Conservation (phyloP, 1,140 invertebrate species). For the Drosophila triauraria region DNA sequence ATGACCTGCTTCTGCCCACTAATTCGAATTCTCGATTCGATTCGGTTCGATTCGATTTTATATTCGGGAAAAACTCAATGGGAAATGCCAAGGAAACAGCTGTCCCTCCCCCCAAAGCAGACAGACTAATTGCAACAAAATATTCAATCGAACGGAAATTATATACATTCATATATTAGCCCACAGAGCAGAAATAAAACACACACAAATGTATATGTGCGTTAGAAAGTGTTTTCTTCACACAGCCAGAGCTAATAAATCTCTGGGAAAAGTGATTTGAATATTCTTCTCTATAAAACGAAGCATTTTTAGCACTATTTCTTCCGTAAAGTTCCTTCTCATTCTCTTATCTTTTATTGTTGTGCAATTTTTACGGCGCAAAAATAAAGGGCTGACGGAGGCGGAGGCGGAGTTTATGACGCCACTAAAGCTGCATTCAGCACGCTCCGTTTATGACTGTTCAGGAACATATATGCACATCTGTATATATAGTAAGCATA, state of each 20-base stretch:
- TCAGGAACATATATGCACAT: conserved; percentile 33
- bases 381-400: conserved; percentile 1
- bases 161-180: not conserved
- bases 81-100: conserved; percentile 38
- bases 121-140: conserved; percentile 45
- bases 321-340: conserved; percentile 5
- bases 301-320: conserved; percentile 6
- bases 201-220: not conserved
- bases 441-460: conserved; percentile 48
- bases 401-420: conserved; percentile 24
- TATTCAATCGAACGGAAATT: conserved; percentile 34
- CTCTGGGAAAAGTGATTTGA: conserved; percentile 19
- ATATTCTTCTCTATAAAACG: conserved; percentile 9
- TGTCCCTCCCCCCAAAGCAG: not conserved
- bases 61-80: conserved; percentile 24
- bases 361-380: conserved; percentile 34
- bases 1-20: not conserved
- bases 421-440: conserved; percentile 18
- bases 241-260: conserved; percentile 19
- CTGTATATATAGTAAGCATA: conserved; percentile 11
- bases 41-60: conserved; percentile 18
- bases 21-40: conserved; percentile 13
- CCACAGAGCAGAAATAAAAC: not conserved
- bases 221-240: not conserved
- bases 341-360: conserved; percentile 15